A percentile compares a stretch with the other conserved stretches of the same genome.
Conservation (phyloP, 2,113 vertebrate species). For the Ammospiza nelsoni region DNA sequence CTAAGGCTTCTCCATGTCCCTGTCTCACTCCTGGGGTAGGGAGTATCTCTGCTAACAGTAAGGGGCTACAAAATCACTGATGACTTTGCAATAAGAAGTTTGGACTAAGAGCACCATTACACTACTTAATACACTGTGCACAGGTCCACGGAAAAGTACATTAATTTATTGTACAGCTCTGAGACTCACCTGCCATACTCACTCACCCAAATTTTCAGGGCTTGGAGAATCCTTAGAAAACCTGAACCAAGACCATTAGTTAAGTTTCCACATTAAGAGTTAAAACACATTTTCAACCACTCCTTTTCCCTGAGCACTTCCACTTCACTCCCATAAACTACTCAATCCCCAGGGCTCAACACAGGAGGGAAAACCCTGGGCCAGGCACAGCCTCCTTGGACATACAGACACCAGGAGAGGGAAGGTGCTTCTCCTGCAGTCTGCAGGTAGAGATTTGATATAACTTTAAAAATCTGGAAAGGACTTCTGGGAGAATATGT, state of each 20-base stretch:
- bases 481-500: not conserved
- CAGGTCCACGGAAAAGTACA: not conserved
- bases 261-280: not conserved
- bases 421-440: not conserved
- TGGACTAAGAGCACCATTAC: not conserved
- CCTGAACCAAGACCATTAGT: not conserved
- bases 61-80: not conserved
- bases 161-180: not conserved
- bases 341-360: not conserved
- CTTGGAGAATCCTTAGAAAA: not conserved
- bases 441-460: not conserved
- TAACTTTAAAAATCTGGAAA: not conserved
- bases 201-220: not conserved
- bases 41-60: not conserved
- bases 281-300: not conserved
- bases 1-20: not conserved
- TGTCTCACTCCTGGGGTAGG: not conserved
- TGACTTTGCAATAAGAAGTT: not conserved
- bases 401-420: not conserved
- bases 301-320: not conserved
- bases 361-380: accelerated
- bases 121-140: not conserved
- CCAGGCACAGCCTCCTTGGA: not conserved
- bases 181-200: not conserved
- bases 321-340: not conserved